A percentile compares a stretch with the other conserved stretches of the same genome.
These are phyloP conservation scores for Mionectes macconnelli DNA, from an alignment of 2,113 vertebrate species.

Conservation along the genomic window DNA sequence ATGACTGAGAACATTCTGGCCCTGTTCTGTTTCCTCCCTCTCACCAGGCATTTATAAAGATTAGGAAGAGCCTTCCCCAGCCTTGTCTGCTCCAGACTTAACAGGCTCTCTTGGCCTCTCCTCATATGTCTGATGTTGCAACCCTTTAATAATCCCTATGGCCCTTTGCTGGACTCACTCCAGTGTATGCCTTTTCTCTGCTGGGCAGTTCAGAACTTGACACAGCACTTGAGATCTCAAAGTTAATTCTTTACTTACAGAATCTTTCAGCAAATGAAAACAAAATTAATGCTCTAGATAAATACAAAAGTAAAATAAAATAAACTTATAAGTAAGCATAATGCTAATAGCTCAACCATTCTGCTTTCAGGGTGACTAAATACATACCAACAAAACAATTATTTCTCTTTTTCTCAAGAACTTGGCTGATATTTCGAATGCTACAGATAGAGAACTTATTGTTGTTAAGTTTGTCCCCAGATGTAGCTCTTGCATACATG, in stretches of 20 bases:
- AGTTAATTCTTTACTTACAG: not conserved
- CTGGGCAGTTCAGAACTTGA: not conserved
- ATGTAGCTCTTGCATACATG: constrained; percentile 98
- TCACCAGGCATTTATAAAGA: not conserved
- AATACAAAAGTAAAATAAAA: not conserved
- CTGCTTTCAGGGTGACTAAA: not conserved
- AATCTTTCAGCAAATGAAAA: not conserved
- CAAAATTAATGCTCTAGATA: not conserved
- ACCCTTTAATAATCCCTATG: not conserved
- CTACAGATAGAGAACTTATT: constrained; percentile 97
- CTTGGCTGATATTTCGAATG: constrained; percentile 92
- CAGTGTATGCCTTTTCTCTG: not conserved
- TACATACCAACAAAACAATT: constrained; percentile 93
- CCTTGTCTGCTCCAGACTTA: not conserved
- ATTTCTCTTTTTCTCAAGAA: constrained; percentile 88
- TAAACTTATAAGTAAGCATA: not conserved
- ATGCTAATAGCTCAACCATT: not conserved
- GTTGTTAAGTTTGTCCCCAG: constrained; percentile 95
- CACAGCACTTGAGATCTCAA: not conserved
- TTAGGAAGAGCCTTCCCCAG: not conserved
- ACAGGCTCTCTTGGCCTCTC: not conserved
- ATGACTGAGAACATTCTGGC: not conserved
- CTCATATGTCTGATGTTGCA: not conserved
- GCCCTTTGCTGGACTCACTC: not conserved
- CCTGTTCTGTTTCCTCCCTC: not conserved